A percentile compares a stretch with the other conserved stretches of the same genome.
Evolutionary conservation across 2,888 invertebrate species (phyloP).

Genomic region (Aphrophora alni): DNA sequence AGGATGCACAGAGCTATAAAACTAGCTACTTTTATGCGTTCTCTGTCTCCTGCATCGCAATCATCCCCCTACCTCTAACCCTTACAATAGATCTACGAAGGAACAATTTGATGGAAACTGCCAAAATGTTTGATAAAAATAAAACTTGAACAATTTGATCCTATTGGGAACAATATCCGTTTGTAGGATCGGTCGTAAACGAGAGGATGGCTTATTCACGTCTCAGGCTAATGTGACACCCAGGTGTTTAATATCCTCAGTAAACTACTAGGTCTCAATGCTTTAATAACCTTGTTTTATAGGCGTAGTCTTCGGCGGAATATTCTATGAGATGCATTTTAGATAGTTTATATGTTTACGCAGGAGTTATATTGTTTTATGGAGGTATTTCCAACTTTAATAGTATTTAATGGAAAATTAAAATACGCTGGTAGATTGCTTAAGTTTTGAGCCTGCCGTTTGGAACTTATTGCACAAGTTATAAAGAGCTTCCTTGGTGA

Average conservation of each 20-base stretch:
- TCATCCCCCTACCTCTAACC: neutral
- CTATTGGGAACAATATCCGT: neutral
- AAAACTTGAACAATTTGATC: neutral
- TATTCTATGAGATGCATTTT: neutral
- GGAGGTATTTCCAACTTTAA: neutral
- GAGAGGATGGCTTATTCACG: neutral
- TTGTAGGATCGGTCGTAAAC: neutral
- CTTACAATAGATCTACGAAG: neutral
- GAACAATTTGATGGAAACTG: neutral
- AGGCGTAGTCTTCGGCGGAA: neutral
- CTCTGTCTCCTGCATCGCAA: neutral
- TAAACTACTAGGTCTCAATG: neutral
- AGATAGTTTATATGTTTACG: neutral
- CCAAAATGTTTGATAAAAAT: neutral
- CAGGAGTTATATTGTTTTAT: neutral
- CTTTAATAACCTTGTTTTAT: neutral
- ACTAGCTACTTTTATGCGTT: neutral
- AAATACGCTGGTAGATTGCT: neutral
- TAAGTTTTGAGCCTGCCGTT: neutral
- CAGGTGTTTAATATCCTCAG: neutral
- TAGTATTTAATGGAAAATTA: neutral
- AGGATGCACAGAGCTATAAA: neutral
- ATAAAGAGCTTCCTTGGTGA: too few relatives aligned
- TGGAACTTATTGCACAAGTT: too few relatives aligned
- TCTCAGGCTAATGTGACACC: neutral